Evolutionary conservation across 1,140 invertebrate species (phyloP).

Genomic region (Copidosoma floridanum): DNA sequence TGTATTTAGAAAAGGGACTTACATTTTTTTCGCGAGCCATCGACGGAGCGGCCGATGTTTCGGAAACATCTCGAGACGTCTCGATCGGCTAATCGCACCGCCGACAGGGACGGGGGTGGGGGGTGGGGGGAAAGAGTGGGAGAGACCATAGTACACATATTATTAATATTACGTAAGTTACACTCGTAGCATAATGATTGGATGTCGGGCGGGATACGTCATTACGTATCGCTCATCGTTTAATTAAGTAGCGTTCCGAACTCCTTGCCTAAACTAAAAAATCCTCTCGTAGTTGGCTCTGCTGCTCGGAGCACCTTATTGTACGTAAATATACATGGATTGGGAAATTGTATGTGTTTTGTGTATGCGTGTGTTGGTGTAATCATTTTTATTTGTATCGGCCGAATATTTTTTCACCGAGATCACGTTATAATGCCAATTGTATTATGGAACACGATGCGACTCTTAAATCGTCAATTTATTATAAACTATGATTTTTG

Average conservation of each 20-base stretch:
- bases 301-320: conserved; percentile 14
- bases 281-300: conserved; percentile 30
- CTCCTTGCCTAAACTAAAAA: conserved; percentile 55
- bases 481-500: conserved; percentile 3
- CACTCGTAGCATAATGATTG: conserved; percentile 57
- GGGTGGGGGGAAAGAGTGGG: conserved; percentile 59
- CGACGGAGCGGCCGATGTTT: conserved; percentile 10
- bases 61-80: no score
- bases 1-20: conserved; percentile 38
- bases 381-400: neutral
- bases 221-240: conserved; percentile 28
- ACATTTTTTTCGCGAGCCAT: conserved; percentile 18
- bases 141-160: conserved; percentile 60
- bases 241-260: conserved; percentile 53
- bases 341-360: conserved; percentile 6
- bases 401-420: no score
- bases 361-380: neutral
- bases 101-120: conserved; percentile 38
- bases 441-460: neutral
- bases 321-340: neutral
- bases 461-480: neutral
- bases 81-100: conserved; percentile 19
- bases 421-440: neutral
- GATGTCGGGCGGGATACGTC: conserved; percentile 54
- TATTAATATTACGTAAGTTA: conserved; percentile 57